These are phyloP conservation scores for Centropyge bicolor DNA, from an alignment of 2,797 vertebrate genomes.

Conservation along the genomic window DNA sequence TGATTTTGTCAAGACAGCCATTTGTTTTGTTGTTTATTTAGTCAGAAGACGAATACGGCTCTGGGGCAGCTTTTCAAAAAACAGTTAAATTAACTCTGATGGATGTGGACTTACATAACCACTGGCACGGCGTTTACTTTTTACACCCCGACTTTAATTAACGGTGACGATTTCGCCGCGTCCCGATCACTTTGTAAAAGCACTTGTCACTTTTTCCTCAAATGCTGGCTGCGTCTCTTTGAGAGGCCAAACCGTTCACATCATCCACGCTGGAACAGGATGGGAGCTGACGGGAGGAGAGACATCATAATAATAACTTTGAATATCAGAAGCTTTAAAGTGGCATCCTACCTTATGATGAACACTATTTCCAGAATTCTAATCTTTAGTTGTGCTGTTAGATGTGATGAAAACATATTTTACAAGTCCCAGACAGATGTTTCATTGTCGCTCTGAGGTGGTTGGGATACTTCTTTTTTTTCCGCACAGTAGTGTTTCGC, in stretches of 20 bases:
- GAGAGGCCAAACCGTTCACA: conserved; percentile 25
- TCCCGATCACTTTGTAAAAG: conserved; percentile 38
- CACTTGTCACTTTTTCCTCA: conserved; percentile 34
- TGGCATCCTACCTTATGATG: background rate
- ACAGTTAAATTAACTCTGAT: conserved; percentile 45
- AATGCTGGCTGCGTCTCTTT: conserved; percentile 23
- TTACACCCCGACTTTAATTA: conserved; percentile 33
- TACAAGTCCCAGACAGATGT: conserved; percentile 21
- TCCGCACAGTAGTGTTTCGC: conserved; percentile 48
- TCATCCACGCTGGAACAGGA: conserved; percentile 13
- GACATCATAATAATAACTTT: conserved; percentile 19
- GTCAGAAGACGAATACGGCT: conserved; percentile 21
- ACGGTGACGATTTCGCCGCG: conserved; percentile 13
- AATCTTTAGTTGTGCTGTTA: conserved; percentile 24
- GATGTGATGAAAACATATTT: conserved; percentile 39
- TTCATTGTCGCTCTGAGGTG: conserved; percentile 26
- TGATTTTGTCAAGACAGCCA: conserved; percentile 36
- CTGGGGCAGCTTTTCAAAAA: conserved; percentile 26
- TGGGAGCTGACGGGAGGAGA: conserved; percentile 34
- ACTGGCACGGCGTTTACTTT: conserved; percentile 23
- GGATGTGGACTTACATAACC: conserved; percentile 42
- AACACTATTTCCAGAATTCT: background rate
- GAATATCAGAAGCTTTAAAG: conserved; percentile 23
- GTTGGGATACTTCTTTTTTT: background rate
- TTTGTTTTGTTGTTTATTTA: conserved; percentile 48